phyloP scores from a whole-genome alignment of 2,797 vertebrate species.

The Helicolenus hilgendorfi region DNA sequence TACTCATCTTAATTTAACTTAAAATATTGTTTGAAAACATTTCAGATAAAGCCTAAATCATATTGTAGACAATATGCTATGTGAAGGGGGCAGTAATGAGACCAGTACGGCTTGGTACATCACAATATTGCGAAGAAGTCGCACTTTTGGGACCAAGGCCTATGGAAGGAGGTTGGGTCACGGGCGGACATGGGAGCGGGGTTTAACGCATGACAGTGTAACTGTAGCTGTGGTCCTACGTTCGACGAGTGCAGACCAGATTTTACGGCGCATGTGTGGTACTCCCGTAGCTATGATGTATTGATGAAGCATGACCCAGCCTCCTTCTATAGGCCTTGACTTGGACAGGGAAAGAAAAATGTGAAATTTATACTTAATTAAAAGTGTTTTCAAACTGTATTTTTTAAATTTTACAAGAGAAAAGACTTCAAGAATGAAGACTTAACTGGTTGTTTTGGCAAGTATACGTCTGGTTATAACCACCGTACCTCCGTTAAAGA shows the following conservation, averaged over 20 bases:
- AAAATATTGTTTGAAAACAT: not conserved
- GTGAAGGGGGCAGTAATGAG: not conserved
- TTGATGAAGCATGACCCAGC: too few species aligned
- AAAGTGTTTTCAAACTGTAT: not conserved
- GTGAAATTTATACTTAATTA: not conserved
- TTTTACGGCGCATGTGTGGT: too few species aligned
- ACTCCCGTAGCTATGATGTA: too few species aligned
- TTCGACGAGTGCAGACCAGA: too few species aligned
- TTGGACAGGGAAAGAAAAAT: not conserved
- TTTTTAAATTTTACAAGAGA: fast-evolving
- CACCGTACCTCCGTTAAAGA: not conserved
- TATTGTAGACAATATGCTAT: too few species aligned
- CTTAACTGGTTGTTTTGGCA: fast-evolving
- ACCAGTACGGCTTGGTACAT: too few species aligned
- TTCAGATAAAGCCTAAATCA: not conserved
- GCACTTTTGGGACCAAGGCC: not conserved
- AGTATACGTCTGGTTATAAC: not conserved
- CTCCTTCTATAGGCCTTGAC: too few species aligned
- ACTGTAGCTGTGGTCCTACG: too few species aligned
- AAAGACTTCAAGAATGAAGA: fast-evolving
- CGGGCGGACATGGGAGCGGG: too few species aligned
- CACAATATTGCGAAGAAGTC: not conserved
- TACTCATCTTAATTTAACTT: not conserved
- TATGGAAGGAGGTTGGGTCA: too few species aligned
- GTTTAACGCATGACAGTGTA: too few species aligned